Evolutionary conservation across 2,113 vertebrate genomes (phyloP), one percentile per base, ranked within the genome.

Genomic region (Macquaria australasica): DNA sequence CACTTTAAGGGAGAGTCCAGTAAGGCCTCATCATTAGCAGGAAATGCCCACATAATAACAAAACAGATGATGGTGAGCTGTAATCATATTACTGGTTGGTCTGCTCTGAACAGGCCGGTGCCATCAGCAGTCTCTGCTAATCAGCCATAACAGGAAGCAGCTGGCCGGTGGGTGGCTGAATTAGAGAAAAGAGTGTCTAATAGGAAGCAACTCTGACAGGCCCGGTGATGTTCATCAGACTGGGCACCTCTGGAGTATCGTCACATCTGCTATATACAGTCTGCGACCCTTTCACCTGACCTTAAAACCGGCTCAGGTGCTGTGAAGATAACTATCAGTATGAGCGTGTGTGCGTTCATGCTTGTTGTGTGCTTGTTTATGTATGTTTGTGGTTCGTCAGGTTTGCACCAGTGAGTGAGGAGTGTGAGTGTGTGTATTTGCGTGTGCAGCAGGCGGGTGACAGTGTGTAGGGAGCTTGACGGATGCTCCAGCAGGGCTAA

Each of bases 81-180:
- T 50, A 80, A 82, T 34, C 10, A 21, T 25, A 66, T 87, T 59
- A 80, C 73, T 81, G 73, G 75, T 62, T 16, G 62, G 48, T 50
- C 43, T 68, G 81, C 31, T 86, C 28, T 63, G 62, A 77, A 48
- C 45, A 39, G 66, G 60, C 63, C 8, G 9, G 34, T 80, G 83
- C 77, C 83, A 31, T 82, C 80, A 85, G 75, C 50, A 69, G 75
- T 34, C 67, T 81, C 31, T 80, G 79, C 83, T 85, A 58, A 79
- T 85, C 59, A 39, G 64, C 81, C 69, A 41, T 74, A 86, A 55
- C 72, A 89, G 76, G 81, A 92, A 87, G 86, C 91, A 93, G 88
- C 92, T 93, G 90, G 66, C 64, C 6, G 28, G 62, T 80, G 75
- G 88, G 86, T 2, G 55, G 48, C 68, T 83, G 69, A 85, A 82